phyloP scores from a whole-genome alignment of 2,888 invertebrate species.

The Lordiphosa andalusiaca region DNA sequence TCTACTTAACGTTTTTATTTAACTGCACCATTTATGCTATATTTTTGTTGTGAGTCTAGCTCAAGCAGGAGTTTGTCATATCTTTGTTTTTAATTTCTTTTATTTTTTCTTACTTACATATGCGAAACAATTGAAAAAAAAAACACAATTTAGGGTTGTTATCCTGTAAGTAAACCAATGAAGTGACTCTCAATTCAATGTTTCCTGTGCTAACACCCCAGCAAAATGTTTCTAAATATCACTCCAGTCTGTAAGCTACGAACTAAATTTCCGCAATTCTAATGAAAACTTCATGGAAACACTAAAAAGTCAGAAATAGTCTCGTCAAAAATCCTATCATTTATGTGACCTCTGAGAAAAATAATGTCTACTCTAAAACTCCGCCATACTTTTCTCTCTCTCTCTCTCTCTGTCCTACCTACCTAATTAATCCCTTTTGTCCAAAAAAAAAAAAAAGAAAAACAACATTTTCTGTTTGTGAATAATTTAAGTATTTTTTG shows the following conservation, averaged over 20 bases:
- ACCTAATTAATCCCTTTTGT: slow-evolving; percentile 7
- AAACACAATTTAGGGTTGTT: slow-evolving; percentile 64
- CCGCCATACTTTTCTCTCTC: slow-evolving; percentile 10
- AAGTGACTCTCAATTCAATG: slow-evolving; percentile 32
- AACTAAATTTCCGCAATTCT: slow-evolving; percentile 15
- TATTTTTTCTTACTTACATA: slow-evolving; percentile 58
- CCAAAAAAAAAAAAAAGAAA: neutral
- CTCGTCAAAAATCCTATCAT: slow-evolving; percentile 57
- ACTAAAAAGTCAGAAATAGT: slow-evolving; percentile 43
- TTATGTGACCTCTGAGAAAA: slow-evolving; percentile 11
- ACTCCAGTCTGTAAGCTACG: slow-evolving; percentile 53
- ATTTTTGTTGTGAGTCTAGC: slow-evolving; percentile 36
- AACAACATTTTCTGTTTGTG: slow-evolving; percentile 5
- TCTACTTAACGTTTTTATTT: slow-evolving; percentile 44
- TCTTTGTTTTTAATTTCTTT: slow-evolving; percentile 54
- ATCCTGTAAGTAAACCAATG: slow-evolving; percentile 71
- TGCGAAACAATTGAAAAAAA: slow-evolving; percentile 32
- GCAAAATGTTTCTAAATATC: slow-evolving; percentile 22
- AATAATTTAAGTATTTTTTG: slow-evolving; percentile 20
- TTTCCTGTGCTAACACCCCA: slow-evolving; percentile 62
- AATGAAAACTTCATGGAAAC: neutral
- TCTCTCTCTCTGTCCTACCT: neutral
- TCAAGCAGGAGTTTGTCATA: slow-evolving; percentile 40
- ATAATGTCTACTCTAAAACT: slow-evolving; percentile 3
- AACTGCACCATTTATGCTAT: slow-evolving; percentile 58